Conservation (phyloP, 2,113 vertebrate species). For the Phasianus colchicus region DNA sequence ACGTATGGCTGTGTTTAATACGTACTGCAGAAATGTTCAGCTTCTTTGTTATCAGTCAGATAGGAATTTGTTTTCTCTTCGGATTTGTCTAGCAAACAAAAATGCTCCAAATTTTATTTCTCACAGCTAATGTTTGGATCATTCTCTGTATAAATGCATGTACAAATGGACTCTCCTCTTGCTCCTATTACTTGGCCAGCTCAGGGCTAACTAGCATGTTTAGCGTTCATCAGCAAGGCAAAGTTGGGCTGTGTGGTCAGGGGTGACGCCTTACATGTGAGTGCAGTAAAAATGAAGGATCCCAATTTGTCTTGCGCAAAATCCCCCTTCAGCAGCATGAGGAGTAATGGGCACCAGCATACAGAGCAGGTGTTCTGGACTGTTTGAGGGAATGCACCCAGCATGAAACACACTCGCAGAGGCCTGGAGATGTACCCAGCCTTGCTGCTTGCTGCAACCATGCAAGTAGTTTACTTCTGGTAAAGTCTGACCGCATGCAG, state of each 20-base stretch:
- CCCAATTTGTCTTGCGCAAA: not conserved
- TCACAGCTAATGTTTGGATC: not conserved
- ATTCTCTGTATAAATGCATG: not conserved
- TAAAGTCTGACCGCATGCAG: conserved; percentile 4
- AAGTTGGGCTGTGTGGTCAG: rapidly evolving
- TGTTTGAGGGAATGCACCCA: rapidly evolving
- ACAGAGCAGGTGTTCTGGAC: rapidly evolving
- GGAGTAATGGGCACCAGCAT: rapidly evolving
- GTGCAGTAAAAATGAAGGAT: not conserved
- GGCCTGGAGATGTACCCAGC: not conserved
- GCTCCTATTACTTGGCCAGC: not conserved
- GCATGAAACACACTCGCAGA: not conserved
- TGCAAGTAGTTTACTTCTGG: conserved; percentile 43
- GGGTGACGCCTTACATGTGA: not conserved
- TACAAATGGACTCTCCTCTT: not conserved
- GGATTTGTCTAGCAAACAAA: not conserved
- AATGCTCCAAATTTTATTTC: not conserved
- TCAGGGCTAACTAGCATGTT: not conserved
- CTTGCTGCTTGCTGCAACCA: not conserved
- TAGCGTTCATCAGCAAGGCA: not conserved
- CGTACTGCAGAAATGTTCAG: not conserved
- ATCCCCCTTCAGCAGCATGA: not conserved
- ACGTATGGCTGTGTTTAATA: not conserved
- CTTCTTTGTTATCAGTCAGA: not conserved
- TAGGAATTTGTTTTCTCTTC: not conserved